Evolutionary conservation across 2,113 vertebrate genomes (phyloP).

Genomic region (Xenus cinereus): DNA sequence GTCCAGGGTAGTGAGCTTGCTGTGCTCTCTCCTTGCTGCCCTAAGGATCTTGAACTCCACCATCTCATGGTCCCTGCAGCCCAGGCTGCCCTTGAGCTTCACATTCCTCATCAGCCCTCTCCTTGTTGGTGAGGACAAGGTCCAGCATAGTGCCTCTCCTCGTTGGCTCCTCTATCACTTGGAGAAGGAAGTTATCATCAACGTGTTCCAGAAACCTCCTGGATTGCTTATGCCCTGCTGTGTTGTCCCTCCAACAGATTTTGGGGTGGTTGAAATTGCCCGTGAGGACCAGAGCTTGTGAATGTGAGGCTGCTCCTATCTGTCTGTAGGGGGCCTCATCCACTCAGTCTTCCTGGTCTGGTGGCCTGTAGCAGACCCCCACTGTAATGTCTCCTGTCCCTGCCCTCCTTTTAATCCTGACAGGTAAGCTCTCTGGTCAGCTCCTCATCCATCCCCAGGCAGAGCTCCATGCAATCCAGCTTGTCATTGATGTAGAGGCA

Average conservation of each 20-base stretch:
- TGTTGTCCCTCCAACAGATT: not conserved
- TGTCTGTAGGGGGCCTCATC: not conserved
- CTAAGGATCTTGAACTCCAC: no score
- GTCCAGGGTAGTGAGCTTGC: no score
- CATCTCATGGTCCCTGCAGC: no score
- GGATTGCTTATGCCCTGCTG: not conserved
- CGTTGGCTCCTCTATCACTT: not conserved
- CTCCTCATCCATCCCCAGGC: not conserved
- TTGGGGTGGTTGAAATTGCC: not conserved
- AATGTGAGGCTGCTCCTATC: not conserved
- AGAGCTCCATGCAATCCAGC: not conserved
- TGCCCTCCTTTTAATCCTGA: not conserved
- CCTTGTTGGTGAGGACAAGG: no score
- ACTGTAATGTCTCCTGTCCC: not conserved
- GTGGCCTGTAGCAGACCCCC: not conserved
- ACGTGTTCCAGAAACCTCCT: not conserved
- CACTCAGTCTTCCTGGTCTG: not conserved
- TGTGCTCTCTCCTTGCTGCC: no score
- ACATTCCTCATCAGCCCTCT: no score
- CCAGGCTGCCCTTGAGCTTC: no score
- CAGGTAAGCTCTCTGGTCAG: not conserved
- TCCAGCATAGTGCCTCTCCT: no score
- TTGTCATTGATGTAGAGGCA: not conserved
- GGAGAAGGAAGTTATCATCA: not conserved
- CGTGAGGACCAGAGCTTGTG: not conserved